Percentiles rank a stretch among this genome's conserved stretches.
phyloP scores from a whole-genome alignment of 1,140 invertebrate species.

The Oedothorax gibbosus region DNA sequence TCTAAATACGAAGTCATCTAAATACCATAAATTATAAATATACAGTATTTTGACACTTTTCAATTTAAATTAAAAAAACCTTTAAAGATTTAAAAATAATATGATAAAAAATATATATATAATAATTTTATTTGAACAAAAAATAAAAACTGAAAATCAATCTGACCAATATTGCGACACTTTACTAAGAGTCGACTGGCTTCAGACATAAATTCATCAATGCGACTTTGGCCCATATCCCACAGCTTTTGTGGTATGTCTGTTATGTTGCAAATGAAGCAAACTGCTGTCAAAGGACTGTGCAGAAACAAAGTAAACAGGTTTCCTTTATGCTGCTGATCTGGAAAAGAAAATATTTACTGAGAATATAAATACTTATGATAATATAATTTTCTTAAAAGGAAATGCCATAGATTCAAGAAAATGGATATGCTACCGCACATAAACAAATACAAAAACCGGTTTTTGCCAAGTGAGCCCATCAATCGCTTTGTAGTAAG shows the following conservation, averaged over 20 bases:
- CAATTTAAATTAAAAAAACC: neutral
- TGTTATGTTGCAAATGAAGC: slow-evolving; percentile 89
- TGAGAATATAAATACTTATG: too few species aligned
- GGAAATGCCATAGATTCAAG: too few species aligned
- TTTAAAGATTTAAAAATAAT: slow-evolving; percentile 62
- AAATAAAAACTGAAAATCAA: neutral
- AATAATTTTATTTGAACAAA: neutral
- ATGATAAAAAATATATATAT: neutral
- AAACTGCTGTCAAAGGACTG: slow-evolving; percentile 92
- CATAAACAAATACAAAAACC: too few species aligned
- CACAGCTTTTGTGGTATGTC: slow-evolving; percentile 87
- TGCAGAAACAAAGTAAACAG: slow-evolving; percentile 96
- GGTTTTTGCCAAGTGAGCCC: too few species aligned
- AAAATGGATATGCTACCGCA: too few species aligned
- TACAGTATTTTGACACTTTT: slow-evolving; percentile 24
- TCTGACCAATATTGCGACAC: slow-evolving; percentile 81
- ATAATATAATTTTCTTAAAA: too few species aligned
- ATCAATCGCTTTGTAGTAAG: too few species aligned
- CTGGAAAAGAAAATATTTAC: slow-evolving; percentile 70
- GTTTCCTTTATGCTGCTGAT: slow-evolving; percentile 90
- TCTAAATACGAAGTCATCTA: neutral
- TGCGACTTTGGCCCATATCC: slow-evolving; percentile 88
- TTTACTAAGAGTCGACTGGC: slow-evolving; percentile 84
- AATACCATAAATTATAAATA: slow-evolving; percentile 24
- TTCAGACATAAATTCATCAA: slow-evolving; percentile 91